Percentiles rank a stretch among this genome's conserved stretches.
These are phyloP conservation scores for Caenorhabditis imperialis DNA, from an alignment of 2,888 invertebrate genomes.

Conservation along the genomic window DNA sequence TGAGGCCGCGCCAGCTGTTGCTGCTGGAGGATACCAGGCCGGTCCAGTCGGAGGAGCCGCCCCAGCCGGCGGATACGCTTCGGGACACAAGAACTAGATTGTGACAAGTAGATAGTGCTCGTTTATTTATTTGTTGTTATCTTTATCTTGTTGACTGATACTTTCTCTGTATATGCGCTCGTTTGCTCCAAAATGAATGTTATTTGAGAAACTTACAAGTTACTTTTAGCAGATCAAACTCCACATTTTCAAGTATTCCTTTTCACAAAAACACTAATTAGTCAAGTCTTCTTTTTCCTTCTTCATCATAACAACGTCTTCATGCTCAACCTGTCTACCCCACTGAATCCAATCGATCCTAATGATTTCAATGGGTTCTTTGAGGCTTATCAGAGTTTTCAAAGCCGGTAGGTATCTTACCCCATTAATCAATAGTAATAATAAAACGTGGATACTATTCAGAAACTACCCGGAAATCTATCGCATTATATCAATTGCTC, in stretches of 20 bases:
- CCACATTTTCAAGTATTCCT: no score
- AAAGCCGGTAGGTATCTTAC: constrained; percentile 5
- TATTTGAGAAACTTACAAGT: no score
- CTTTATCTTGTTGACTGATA: constrained; percentile 4
- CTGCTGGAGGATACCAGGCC: constrained; percentile 29
- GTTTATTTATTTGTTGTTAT: constrained; percentile 48
- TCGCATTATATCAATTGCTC: neutral
- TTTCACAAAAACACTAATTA: no score
- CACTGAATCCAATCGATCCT: neutral
- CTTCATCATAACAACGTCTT: no score
- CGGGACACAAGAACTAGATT: constrained; percentile 40
- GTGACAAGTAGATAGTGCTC: constrained; percentile 12
- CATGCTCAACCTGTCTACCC: no score
- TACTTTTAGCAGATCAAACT: no score
- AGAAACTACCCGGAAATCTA: no score
- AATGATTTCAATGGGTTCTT: constrained; percentile 1
- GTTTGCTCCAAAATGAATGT: constrained; percentile 24
- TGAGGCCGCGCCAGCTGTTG: constrained; percentile 40
- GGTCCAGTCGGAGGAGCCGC: constrained; percentile 36
- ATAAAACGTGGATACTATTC: no score
- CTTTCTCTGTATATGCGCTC: constrained; percentile 32
- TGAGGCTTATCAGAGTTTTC: constrained; percentile 1
- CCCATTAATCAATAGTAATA: no score
- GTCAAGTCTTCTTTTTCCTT: no score
- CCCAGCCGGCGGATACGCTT: constrained; percentile 46